These are phyloP conservation scores for Scyliorhinus canicula DNA, from an alignment of 2,797 vertebrate genomes.

Conservation along the genomic window DNA sequence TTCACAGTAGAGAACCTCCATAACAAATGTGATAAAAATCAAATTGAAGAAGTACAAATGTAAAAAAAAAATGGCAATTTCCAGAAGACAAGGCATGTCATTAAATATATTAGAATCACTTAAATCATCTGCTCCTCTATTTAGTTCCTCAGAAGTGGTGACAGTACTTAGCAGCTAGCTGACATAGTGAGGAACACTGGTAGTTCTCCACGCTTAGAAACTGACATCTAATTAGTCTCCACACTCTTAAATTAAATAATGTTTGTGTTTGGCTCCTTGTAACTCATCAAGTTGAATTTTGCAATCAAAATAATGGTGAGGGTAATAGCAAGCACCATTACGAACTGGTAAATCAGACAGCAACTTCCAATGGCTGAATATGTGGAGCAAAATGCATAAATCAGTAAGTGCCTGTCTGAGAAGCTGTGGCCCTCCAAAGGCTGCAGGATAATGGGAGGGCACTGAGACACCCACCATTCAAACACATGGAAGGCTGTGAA, in stretches of 20 bases:
- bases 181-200: background rate
- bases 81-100: conserved; percentile 18
- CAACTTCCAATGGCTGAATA: background rate
- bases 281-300: conserved; percentile 1
- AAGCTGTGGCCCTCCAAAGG: background rate
- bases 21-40: conserved; percentile 28
- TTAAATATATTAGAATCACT: conserved; percentile 22
- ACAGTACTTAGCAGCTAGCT: conserved; percentile 4
- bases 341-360: background rate
- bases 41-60: background rate
- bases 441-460: background rate
- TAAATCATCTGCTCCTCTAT: conserved; percentile 1
- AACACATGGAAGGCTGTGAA: background rate
- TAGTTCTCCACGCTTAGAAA: background rate
- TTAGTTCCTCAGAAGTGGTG: background rate
- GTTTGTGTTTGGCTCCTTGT: background rate
- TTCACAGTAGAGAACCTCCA: conserved; percentile 35
- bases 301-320: background rate
- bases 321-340: background rate
- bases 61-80: background rate
- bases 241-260: conserved; percentile 5
- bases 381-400: background rate
- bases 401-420: background rate
- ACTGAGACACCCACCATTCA: background rate
- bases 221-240: conserved; percentile 20